These are phyloP conservation scores for Bungarus multicinctus DNA, from an alignment of 2,113 vertebrate species.

Conservation along the genomic window DNA sequence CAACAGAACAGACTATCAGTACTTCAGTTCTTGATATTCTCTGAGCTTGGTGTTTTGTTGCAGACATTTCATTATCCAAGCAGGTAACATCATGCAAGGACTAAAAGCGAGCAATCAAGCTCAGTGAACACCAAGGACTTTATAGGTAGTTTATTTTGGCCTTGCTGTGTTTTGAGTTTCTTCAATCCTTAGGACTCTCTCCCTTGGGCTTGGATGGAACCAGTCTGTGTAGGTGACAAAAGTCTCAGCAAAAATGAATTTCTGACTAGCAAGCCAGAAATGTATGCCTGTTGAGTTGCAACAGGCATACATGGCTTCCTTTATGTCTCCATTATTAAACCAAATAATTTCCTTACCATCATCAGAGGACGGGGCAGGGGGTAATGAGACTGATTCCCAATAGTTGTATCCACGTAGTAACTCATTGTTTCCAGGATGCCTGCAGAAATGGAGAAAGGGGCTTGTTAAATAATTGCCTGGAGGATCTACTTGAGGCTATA, in stretches of 20 bases:
- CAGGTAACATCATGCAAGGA: neutral
- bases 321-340: neutral
- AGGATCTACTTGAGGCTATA: neutral
- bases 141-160: neutral
- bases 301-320: neutral
- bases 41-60: neutral
- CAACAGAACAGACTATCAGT: neutral
- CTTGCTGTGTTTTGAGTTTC: neutral
- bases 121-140: neutral
- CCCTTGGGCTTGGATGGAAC: neutral
- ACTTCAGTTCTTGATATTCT: neutral
- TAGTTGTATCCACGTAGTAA: slow-evolving; percentile 86
- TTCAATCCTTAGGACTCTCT: neutral
- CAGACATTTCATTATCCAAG: neutral
- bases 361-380: slow-evolving; percentile 71
- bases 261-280: neutral
- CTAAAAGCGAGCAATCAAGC: neutral
- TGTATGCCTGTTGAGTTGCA: too few species aligned
- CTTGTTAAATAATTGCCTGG: neutral
- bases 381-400: slow-evolving; percentile 72
- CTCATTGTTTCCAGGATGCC: slow-evolving; percentile 77
- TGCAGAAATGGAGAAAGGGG: slow-evolving; percentile 40
- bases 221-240: neutral
- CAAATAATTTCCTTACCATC: slow-evolving; percentile 75
- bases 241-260: neutral